A percentile compares a stretch with the other conserved stretches of the same genome.
Evolutionary conservation across 2,113 vertebrate genomes (phyloP).

Genomic region (Procavia capensis): DNA sequence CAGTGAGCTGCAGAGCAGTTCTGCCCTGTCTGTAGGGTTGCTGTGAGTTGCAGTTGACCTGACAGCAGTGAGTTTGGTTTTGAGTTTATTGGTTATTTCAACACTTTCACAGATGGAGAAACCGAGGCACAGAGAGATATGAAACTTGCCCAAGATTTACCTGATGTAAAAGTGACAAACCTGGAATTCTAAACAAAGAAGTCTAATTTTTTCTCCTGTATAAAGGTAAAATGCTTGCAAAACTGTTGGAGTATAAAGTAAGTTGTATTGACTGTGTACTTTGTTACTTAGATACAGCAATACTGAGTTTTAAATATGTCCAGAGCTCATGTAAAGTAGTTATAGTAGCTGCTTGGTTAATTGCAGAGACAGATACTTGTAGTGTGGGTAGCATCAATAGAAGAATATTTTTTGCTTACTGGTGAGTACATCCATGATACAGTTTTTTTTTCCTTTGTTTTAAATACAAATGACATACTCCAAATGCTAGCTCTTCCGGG

Average conservation of each 20-base stretch:
- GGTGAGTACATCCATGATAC: not conserved
- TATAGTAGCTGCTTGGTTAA: not conserved
- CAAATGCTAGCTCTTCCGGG: not conserved
- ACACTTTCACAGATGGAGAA: not conserved
- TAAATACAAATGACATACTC: not conserved
- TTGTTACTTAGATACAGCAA: not conserved
- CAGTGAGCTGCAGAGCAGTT: not conserved
- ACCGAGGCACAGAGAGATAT: not conserved
- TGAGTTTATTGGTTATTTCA: not conserved
- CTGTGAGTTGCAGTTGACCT: not conserved
- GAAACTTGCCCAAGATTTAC: not conserved
- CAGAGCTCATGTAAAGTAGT: not conserved
- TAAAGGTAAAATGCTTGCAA: slow-evolving; percentile 15
- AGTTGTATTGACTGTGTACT: not conserved
- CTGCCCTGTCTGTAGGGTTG: not conserved
- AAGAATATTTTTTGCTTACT: not conserved
- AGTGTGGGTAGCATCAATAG: not conserved
- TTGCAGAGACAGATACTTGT: slow-evolving; percentile 16
- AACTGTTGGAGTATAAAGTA: not conserved
- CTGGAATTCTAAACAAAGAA: not conserved
- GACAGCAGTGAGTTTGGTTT: not conserved
- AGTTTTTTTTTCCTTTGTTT: not conserved
- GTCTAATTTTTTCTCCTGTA: slow-evolving; percentile 8
- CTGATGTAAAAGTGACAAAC: not conserved
- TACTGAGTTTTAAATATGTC: not conserved